These are phyloP conservation scores for Onychomys leucogaster DNA, from an alignment of 2,797 vertebrate genomes.

Conservation along the genomic window DNA sequence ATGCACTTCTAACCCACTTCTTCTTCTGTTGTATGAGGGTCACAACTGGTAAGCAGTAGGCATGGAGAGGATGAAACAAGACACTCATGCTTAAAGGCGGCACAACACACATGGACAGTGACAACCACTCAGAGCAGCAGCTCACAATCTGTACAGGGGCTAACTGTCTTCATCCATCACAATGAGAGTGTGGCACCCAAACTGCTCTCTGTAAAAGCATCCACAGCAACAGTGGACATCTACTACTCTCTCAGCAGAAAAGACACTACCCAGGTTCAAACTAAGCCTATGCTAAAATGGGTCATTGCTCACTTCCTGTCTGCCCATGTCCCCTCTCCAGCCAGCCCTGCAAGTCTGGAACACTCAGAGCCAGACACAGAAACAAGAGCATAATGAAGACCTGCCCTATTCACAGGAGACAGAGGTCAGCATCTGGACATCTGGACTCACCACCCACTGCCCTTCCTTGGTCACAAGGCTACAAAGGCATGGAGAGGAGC, in stretches of 20 bases:
- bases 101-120: neutral
- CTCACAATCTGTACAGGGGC: too few species aligned
- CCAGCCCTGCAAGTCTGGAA: neutral
- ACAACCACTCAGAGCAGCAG: neutral
- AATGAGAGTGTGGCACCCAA: neutral
- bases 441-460: neutral
- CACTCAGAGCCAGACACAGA: neutral
- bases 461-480: neutral
- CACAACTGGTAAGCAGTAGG: neutral
- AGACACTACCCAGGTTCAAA: neutral
- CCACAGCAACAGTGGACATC: neutral
- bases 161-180: too few species aligned
- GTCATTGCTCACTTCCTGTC: neutral
- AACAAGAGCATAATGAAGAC: neutral
- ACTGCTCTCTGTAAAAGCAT: neutral
- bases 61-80: neutral
- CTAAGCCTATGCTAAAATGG: neutral
- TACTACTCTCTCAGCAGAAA: neutral
- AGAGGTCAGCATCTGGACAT: neutral
- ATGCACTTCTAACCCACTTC: neutral
- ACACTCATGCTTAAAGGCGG: neutral
- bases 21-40: neutral
- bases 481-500: neutral
- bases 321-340: neutral
- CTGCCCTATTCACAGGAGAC: neutral